Evolutionary conservation across 2,888 invertebrate genomes (phyloP).

Genomic region (Reticulitermes lucifugus): DNA sequence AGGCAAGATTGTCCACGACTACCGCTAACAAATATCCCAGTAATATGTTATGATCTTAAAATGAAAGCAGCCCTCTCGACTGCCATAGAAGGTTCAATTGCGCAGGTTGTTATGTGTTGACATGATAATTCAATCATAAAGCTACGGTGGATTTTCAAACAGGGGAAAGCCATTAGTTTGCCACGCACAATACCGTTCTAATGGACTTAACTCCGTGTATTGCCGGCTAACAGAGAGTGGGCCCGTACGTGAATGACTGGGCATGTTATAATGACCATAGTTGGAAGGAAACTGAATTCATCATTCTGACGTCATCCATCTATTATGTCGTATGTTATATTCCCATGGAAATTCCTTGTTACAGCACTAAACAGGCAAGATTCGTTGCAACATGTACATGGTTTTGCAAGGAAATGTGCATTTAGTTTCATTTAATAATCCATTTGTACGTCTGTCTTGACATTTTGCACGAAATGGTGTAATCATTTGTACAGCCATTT

Average conservation of each 20-base stretch:
- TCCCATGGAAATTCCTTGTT: constrained; percentile 1
- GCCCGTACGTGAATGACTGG: constrained; percentile 20
- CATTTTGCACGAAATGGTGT: too few species aligned
- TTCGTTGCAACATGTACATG: background rate
- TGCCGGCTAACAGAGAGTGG: background rate
- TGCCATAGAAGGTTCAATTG: background rate
- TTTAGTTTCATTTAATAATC: background rate
- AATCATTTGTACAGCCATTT: too few species aligned
- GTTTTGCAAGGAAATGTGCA: background rate
- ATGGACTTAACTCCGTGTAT: constrained; percentile 29
- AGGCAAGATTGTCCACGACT: background rate
- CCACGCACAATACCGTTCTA: constrained; percentile 31
- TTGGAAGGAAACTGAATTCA: constrained; percentile 40
- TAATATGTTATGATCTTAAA: constrained; percentile 28
- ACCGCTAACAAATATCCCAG: background rate
- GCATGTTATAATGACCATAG: constrained; percentile 39
- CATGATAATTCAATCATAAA: constrained; percentile 42
- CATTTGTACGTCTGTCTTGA: background rate
- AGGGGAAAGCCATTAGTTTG: constrained; percentile 42
- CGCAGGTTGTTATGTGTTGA: constrained; percentile 30
- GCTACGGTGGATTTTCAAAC: constrained; percentile 38
- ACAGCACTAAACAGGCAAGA: background rate
- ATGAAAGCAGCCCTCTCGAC: background rate
- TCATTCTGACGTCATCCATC: constrained; percentile 39
- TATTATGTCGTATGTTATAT: constrained; percentile 15